phyloP scores from a whole-genome alignment of 2,797 vertebrate genomes.

The Dermochelys coriacea region DNA sequence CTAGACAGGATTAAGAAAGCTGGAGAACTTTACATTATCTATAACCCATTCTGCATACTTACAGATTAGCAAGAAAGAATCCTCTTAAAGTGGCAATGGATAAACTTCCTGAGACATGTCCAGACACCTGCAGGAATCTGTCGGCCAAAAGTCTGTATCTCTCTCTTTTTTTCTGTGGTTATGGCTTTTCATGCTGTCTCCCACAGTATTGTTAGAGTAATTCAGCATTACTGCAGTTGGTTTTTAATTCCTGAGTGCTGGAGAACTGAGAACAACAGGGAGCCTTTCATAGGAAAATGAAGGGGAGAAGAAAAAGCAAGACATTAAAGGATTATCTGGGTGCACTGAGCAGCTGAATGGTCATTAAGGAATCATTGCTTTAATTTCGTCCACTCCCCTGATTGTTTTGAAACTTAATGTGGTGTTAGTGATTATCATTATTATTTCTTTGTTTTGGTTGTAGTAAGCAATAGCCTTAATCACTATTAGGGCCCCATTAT shows the following conservation, averaged over 20 bases:
- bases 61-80: not conserved
- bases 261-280: not conserved
- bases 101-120: slow-evolving; percentile 15
- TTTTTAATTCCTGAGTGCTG: slow-evolving; percentile 8
- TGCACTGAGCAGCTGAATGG: slow-evolving; percentile 12
- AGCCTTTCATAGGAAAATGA: slow-evolving; percentile 20
- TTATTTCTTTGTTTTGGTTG: not conserved
- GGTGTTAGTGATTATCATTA: not conserved
- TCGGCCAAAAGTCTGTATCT: slow-evolving; percentile 12
- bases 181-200: slow-evolving; percentile 8
- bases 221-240: not conserved
- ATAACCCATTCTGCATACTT: slow-evolving; percentile 9
- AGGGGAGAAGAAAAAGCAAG: slow-evolving; percentile 33
- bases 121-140: slow-evolving; percentile 54
- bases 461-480: not conserved
- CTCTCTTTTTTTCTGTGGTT: slow-evolving; percentile 2
- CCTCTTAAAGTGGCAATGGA: not conserved
- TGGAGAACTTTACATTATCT: not conserved
- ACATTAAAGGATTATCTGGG: slow-evolving; percentile 15
- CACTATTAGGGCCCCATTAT: not conserved
- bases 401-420: not conserved
- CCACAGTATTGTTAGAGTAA: not conserved
- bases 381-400: not conserved
- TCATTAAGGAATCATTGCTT: not conserved
- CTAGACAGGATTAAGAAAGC: slow-evolving; percentile 11